Conservation (phyloP, 2,797 vertebrate genomes). For the Lagorchestes hirsutus region DNA sequence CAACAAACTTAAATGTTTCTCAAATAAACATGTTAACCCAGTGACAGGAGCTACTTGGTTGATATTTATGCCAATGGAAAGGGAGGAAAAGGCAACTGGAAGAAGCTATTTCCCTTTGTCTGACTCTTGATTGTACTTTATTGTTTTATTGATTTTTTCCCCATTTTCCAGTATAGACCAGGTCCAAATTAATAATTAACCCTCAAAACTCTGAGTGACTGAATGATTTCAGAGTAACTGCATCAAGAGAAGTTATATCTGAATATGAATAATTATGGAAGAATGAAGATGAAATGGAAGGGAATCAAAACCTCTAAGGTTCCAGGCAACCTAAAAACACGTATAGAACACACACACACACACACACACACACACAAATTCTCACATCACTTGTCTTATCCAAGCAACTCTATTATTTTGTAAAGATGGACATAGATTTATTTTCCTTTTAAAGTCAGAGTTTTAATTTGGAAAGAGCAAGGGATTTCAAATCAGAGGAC, state of each 20-base stretch:
- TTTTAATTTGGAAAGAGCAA: not conserved
- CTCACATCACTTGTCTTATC: not conserved
- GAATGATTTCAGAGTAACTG: not conserved
- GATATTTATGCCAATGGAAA: not conserved
- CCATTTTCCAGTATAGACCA: not conserved
- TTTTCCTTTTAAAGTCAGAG: not conserved
- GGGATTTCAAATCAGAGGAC: not conserved
- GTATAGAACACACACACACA: not conserved
- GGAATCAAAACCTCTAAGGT: not conserved
- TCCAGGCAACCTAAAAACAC: not conserved
- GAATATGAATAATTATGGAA: not conserved
- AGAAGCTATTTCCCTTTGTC: not conserved
- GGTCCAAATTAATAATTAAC: not conserved
- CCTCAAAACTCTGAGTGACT: not conserved
- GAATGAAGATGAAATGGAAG: not conserved
- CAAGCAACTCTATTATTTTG: not conserved
- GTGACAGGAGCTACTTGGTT: not conserved
- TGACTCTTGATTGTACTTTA: not conserved
- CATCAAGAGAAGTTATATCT: not conserved
- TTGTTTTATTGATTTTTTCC: not conserved
- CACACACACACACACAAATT: not conserved
- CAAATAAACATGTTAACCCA: not conserved
- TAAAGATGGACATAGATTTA: not conserved
- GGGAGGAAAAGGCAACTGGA: not conserved
- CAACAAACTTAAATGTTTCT: not conserved